Conservation (phyloP, 2,888 invertebrate species). For the Antheraea yamamai region DNA sequence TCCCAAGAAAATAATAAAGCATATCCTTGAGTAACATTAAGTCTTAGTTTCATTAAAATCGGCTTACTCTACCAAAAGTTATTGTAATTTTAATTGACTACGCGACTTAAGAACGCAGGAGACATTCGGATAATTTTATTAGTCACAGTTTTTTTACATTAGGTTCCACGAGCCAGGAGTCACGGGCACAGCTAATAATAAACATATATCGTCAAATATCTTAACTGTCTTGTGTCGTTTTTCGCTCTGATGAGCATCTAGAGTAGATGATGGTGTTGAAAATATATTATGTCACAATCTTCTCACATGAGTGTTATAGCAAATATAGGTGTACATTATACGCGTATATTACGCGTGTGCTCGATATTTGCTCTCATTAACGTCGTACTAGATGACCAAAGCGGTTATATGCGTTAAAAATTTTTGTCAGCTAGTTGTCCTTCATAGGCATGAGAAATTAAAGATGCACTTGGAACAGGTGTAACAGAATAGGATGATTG, state of each 20-base stretch:
- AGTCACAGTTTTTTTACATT: too few relatives aligned
- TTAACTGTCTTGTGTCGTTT: neutral
- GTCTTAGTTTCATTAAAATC: too few relatives aligned
- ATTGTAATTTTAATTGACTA: too few relatives aligned
- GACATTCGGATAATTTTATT: too few relatives aligned
- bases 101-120: too few relatives aligned
- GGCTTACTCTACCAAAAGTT: too few relatives aligned
- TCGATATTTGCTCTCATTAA: neutral
- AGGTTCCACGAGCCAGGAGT: too few relatives aligned
- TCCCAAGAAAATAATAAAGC: too few relatives aligned
- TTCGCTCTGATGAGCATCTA: neutral
- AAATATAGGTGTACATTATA: neutral
- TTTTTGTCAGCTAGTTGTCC: neutral
- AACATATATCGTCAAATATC: neutral
- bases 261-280: neutral
- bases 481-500: too few relatives aligned
- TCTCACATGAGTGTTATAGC: neutral
- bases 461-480: neutral
- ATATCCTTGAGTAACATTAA: too few relatives aligned
- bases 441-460: neutral
- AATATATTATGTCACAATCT: neutral
- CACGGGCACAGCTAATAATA: too few relatives aligned
- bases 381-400: neutral
- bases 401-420: neutral
- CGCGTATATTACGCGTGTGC: neutral